Conservation (phyloP, 92 coral and sea anemone genomes). For the Siderastrea siderea region DNA sequence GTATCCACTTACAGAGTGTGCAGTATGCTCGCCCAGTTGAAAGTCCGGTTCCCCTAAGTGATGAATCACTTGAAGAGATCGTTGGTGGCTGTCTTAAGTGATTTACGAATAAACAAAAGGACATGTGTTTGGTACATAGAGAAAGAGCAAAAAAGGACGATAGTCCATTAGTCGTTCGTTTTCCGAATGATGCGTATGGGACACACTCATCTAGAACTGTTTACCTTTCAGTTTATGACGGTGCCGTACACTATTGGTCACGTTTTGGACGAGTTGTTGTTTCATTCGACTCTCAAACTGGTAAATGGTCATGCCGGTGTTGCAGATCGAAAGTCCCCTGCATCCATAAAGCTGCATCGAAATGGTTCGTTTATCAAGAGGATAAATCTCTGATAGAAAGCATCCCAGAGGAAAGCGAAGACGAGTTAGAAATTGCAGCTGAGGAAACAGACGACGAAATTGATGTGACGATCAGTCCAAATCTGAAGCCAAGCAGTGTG, state of each 20-base stretch:
- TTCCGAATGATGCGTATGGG: conserved; percentile 10
- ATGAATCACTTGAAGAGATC: conserved; percentile 29
- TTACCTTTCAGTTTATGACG: conserved; percentile 60
- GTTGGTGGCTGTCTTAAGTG: conserved; percentile 38
- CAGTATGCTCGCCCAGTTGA: conserved; percentile 50
- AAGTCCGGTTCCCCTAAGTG: conserved; percentile 22
- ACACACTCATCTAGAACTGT: conserved; percentile 26
- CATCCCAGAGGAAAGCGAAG: neutral
- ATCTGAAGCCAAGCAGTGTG: neutral
- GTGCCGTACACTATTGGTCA: conserved; percentile 59
- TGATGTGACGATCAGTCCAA: neutral
- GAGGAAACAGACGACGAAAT: neutral
- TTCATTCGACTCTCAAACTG: neutral
- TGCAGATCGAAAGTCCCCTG: conserved; percentile 44
- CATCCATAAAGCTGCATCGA: conserved; percentile 43
- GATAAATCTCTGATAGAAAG: conserved; percentile 14
- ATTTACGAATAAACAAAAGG: conserved; percentile 49
- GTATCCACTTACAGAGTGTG: conserved; percentile 58
- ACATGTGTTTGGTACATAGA: conserved; percentile 30
- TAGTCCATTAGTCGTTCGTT: conserved; percentile 50
- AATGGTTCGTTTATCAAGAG: conserved; percentile 45
- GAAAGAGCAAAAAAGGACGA: conserved; percentile 20
- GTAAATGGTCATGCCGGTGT: conserved; percentile 38
- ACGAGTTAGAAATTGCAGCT: neutral
- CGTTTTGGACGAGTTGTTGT: conserved; percentile 59